Evolutionary conservation across 2,113 vertebrate genomes (phyloP), one percentile per base, ranked within the genome.

Genomic region (Thomomys bottae): DNA sequence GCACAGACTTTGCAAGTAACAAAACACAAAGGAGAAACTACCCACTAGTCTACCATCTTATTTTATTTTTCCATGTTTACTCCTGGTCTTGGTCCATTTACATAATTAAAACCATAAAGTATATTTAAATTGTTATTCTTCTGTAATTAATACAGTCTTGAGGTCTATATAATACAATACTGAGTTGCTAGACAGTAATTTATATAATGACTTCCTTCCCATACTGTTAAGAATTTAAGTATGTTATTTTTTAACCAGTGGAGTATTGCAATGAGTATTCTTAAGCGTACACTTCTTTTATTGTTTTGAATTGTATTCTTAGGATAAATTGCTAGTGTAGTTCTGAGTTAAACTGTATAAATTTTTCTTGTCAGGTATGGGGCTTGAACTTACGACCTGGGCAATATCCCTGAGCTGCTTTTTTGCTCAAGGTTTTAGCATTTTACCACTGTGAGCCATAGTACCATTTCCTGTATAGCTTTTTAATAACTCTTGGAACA

Each of bases 291-390:
- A 91, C 28, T 38, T 84, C 88, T 87, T 78, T 57, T 26, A 67
- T 80, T 88, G 42, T 81, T 90, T 92, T 83, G 54, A 86, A 90
- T 96, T 93, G 30, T 59, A 68, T 40, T 86, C 28, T 92, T 91
- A 82, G 20, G 70, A 89, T 86, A 81, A 77, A 86, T 82, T 89
- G 23, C 79, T 84, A 79, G 7, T 87, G 3, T 80, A 86, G 88
- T 93, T 92, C 54, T 81, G 88, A 85, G 17, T 77, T 92, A 93
- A 93, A 77, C 88, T n/a, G 24, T 66, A 76, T 73, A 77, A 63
- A 40, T 72, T 49, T 63, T 92, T 91, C 18, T 54, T 54, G 49
- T 54, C 49, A 54, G 49, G 14, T 15, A 54, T 54, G 49, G 49
- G 49, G 49, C 49, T 54, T 54, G 49, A 54, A 54, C 49, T 54